A percentile compares a stretch with the other conserved stretches of the same genome.
phyloP scores from a whole-genome alignment of 37 sponge, comb jelly and placozoan species.

The Theonella swinhoei region DNA sequence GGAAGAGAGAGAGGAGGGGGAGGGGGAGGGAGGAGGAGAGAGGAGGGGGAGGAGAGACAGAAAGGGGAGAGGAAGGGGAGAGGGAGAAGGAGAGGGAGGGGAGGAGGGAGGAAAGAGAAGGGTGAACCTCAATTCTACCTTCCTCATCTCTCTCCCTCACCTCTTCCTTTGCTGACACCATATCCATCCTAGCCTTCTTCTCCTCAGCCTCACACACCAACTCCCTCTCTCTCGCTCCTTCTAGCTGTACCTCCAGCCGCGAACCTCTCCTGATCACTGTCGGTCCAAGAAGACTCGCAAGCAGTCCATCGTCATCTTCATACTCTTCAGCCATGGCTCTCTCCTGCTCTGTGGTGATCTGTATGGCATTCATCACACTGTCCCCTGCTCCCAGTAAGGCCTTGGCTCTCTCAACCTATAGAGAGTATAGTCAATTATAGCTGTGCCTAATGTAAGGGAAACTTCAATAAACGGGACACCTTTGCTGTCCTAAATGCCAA shows the following conservation, averaged over 20 bases:
- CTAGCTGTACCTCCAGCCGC: conserved; percentile 39
- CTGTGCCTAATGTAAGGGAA: no score
- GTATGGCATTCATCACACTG: conserved; percentile 66
- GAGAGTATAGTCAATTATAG: no score
- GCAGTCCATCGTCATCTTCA: conserved; percentile 61
- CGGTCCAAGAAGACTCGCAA: conserved; percentile 20
- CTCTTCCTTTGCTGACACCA: conserved; percentile 46
- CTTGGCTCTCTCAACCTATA: conserved; percentile 42
- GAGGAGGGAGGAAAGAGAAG: no score
- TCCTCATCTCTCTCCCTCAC: background rate
- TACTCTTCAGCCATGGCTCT: conserved; percentile 40
- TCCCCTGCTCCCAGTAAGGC: conserved; percentile 55
- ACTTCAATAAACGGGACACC: background rate
- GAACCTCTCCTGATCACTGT: conserved; percentile 20
- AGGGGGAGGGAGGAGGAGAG: no score
- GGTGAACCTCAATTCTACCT: no score
- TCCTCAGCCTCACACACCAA: conserved; percentile 46
- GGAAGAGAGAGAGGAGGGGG: background rate
- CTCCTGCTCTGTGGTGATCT: conserved; percentile 68
- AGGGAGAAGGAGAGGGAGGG: no score
- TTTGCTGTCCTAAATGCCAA: background rate
- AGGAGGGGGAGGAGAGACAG: no score
- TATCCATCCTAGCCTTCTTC: conserved; percentile 35
- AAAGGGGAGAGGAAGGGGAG: no score
- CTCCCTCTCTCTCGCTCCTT: conserved; percentile 28